Evolutionary conservation across 1,140 invertebrate species (phyloP).

Genomic region (Drosophila pandora): DNA sequence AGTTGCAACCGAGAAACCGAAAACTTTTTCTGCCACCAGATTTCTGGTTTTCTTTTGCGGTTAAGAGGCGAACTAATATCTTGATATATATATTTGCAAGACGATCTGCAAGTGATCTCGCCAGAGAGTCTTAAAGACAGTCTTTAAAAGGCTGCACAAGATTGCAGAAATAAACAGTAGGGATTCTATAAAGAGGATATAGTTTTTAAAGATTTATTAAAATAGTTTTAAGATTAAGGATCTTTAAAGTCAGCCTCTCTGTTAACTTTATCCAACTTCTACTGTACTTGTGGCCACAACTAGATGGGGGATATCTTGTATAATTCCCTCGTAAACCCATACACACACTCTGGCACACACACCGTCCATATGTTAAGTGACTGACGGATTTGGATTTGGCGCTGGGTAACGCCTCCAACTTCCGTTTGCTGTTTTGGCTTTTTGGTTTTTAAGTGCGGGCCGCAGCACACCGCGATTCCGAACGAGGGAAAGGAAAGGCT

Average conservation of each 20-base stretch:
- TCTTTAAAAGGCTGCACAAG: constrained; percentile 38
- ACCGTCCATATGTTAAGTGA: constrained; percentile 63
- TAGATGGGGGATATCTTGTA: constrained; percentile 14
- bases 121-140: constrained; percentile 37
- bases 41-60: constrained; percentile 48
- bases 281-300: constrained; percentile 24
- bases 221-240: too few species aligned
- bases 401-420: constrained; percentile 77
- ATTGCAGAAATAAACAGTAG: constrained; percentile 28
- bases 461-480: neutral
- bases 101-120: constrained; percentile 45
- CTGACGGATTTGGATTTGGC: constrained; percentile 77
- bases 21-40: constrained; percentile 43
- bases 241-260: neutral
- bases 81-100: constrained; percentile 52
- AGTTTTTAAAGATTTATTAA: neutral
- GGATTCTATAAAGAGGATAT: neutral
- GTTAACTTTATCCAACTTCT: neutral
- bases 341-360: constrained; percentile 20
- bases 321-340: constrained; percentile 32
- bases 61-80: constrained; percentile 35
- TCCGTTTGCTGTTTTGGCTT: constrained; percentile 70
- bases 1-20: constrained; percentile 22
- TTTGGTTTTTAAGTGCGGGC: constrained; percentile 50
- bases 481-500: constrained; percentile 22